These are phyloP conservation scores for Heteractis magnifica DNA, from an alignment of 92 coral and sea anemone species.

Conservation along the genomic window DNA sequence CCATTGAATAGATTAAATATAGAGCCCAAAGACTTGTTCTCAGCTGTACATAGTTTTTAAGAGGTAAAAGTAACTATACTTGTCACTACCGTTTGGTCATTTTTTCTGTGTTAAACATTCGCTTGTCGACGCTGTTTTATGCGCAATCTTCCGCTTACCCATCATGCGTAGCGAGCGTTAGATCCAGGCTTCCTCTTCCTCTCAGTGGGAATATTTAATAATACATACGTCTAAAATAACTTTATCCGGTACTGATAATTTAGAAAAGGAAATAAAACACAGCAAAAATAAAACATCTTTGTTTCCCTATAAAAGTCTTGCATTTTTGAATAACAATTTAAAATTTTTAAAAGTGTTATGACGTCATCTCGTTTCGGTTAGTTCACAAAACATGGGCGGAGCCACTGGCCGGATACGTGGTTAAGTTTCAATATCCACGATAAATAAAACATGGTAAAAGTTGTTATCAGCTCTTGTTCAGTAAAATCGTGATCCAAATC, in stretches of 20 bases:
- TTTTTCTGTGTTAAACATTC: background rate
- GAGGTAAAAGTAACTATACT: background rate
- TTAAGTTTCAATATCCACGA: background rate
- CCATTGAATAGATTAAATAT: conserved; percentile 18
- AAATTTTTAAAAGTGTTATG: background rate
- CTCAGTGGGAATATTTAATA: background rate
- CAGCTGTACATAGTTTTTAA: conserved; percentile 26
- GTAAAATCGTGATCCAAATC: background rate
- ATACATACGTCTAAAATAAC: background rate
- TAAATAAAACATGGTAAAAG: background rate
- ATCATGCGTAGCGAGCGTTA: conserved; percentile 15
- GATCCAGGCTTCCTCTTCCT: conserved; percentile 22
- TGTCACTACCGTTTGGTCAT: background rate
- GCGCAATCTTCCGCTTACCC: conserved; percentile 39
- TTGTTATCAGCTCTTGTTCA: background rate
- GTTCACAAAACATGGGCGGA: background rate
- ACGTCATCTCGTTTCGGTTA: background rate
- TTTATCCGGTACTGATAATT: background rate
- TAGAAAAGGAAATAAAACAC: background rate
- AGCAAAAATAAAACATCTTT: background rate
- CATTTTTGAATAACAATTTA: too few relatives aligned
- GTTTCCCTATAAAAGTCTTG: background rate
- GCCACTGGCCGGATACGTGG: background rate
- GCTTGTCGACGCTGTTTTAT: conserved; percentile 32
- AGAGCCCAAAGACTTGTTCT: background rate